Conservation (phyloP, 2,888 invertebrate species). For the Drosophila neutralis region DNA sequence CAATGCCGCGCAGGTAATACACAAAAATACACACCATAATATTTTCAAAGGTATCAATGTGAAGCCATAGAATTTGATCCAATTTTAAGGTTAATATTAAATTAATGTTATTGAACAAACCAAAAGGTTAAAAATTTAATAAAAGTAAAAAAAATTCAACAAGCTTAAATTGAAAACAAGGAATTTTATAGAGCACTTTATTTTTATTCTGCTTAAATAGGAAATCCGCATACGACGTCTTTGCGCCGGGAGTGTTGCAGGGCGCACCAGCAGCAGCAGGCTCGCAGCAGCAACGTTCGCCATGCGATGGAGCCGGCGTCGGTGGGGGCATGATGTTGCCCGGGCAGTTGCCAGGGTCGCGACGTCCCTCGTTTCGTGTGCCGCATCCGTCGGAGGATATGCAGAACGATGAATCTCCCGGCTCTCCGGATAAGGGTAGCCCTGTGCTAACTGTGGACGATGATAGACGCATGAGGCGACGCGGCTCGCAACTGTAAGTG, state of each 20-base stretch:
- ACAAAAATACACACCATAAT: neutral
- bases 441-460: constrained; percentile 89
- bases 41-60: neutral
- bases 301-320: constrained; percentile 80
- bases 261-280: constrained; percentile 83
- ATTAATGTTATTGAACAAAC: neutral
- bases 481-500: constrained; percentile 94
- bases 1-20: constrained; percentile 89
- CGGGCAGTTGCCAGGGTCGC: constrained; percentile 84
- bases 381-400: constrained; percentile 86
- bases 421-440: constrained; percentile 86
- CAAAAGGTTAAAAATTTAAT: neutral
- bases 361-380: constrained; percentile 88
- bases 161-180: neutral
- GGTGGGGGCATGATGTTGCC: constrained; percentile 77
- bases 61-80: neutral
- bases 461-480: constrained; percentile 89
- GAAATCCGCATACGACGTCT: constrained; percentile 93
- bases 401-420: constrained; percentile 86
- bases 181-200: neutral
- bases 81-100: neutral
- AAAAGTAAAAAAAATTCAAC: neutral
- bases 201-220: constrained; percentile 49
- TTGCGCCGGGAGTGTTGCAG: constrained; percentile 87
- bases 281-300: constrained; percentile 75